A percentile compares a stretch with the other conserved stretches of the same genome.
phyloP scores from a whole-genome alignment of 53 echinoderm and acorn worm species.

The Arbacia lixula region DNA sequence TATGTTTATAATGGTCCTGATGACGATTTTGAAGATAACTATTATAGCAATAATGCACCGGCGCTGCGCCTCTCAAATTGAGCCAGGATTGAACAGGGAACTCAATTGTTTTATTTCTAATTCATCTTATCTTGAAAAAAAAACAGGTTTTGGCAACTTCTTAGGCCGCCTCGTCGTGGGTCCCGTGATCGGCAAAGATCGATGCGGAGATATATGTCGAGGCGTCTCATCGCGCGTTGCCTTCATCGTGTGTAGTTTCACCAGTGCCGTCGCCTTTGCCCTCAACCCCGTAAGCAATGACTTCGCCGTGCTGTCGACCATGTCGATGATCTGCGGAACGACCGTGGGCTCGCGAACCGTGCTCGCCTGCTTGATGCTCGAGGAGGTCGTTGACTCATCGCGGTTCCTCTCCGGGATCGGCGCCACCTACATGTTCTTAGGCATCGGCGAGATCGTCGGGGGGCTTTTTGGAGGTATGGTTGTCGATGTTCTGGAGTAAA shows the following conservation, averaged over 20 bases:
- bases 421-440: neutral
- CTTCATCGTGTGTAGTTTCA: conserved; percentile 1
- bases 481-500: too few relatives aligned
- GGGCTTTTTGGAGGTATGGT: conserved; percentile 9
- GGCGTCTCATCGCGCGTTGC: neutral
- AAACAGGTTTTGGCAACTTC: conserved; percentile 2
- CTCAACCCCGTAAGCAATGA: neutral
- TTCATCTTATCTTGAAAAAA: too few relatives aligned
- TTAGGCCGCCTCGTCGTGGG: neutral
- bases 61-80: too few relatives aligned
- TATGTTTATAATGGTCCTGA: too few relatives aligned
- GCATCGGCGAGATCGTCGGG: neutral
- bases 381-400: conserved; percentile 3
- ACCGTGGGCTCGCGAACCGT: neutral
- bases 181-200: neutral
- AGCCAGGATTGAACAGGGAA: too few relatives aligned
- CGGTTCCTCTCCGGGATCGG: conserved; percentile 3
- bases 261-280: neutral
- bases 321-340: neutral
- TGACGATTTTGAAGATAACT: too few relatives aligned
- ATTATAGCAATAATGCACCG: too few relatives aligned
- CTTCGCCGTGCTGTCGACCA: neutral
- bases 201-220: too few relatives aligned
- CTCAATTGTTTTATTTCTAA: too few relatives aligned
- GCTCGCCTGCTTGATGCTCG: neutral